Conservation (phyloP, 2,888 invertebrate species). For the Conchocele bisecta region DNA sequence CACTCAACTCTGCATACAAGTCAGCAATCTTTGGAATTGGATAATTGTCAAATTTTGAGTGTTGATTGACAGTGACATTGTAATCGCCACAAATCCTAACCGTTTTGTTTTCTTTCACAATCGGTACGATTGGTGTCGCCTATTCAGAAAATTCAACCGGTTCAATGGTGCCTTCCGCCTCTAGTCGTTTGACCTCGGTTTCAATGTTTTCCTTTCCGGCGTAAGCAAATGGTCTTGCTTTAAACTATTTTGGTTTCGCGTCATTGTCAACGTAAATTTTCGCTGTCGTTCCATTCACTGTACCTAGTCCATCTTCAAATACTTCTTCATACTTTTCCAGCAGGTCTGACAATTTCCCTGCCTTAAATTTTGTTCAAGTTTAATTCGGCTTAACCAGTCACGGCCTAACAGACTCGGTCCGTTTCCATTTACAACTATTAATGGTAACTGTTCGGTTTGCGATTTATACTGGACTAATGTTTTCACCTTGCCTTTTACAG, state of each 20-base stretch:
- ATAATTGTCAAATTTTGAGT: constrained; percentile 66
- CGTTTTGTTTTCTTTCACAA: constrained; percentile 43
- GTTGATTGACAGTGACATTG: constrained; percentile 60
- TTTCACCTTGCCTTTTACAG: constrained; percentile 4
- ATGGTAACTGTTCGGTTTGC: constrained; percentile 5
- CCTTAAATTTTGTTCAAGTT: not conserved
- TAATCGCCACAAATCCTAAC: constrained; percentile 61
- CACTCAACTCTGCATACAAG: constrained; percentile 59
- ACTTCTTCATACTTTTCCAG: not conserved
- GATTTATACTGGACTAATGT: constrained; percentile 10
- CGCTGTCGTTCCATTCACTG: constrained; percentile 11
- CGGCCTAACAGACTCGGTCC: constrained; percentile 28
- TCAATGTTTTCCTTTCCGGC: constrained; percentile 25
- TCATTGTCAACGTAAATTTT: constrained; percentile 1
- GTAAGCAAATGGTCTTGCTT: constrained; percentile 29
- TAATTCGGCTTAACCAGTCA: constrained; percentile 20
- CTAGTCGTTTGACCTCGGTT: constrained; percentile 10
- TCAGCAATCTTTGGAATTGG: constrained; percentile 59
- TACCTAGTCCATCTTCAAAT: constrained; percentile 4
- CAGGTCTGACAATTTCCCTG: not conserved
- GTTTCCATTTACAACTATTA: constrained; percentile 5
- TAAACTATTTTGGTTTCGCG: constrained; percentile 21
- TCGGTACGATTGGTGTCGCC: constrained; percentile 58
- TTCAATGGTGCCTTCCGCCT: constrained; percentile 12
- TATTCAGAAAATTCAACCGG: constrained; percentile 41